Evolutionary conservation across 2,113 vertebrate species (phyloP).

Genomic region (Tetrao urogallus): DNA sequence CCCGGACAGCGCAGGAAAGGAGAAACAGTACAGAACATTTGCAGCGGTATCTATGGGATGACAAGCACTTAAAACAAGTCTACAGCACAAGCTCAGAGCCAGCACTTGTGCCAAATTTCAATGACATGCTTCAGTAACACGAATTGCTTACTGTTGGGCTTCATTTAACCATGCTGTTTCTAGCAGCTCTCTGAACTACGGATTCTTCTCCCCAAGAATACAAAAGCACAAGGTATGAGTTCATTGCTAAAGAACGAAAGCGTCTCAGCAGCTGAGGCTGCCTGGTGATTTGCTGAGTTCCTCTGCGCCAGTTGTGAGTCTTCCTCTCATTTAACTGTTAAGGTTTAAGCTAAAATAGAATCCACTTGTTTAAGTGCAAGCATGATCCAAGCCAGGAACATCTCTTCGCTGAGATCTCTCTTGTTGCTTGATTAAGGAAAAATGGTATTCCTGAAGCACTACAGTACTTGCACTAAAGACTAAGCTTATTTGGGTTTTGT

Average conservation of each 20-base stretch:
- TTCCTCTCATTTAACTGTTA: slow-evolving; percentile 48
- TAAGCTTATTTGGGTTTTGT: slow-evolving; percentile 17
- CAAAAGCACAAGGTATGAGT: slow-evolving; percentile 67
- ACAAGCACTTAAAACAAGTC: slow-evolving; percentile 67
- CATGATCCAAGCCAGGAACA: slow-evolving; percentile 3
- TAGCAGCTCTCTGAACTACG: slow-evolving; percentile 46
- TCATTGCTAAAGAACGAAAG: slow-evolving; percentile 69
- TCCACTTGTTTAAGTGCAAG: neutral
- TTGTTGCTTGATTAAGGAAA: neutral
- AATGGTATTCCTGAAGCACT: neutral
- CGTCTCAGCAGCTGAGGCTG: slow-evolving; percentile 48
- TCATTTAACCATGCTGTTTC: slow-evolving; percentile 47
- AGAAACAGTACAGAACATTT: slow-evolving; percentile 56
- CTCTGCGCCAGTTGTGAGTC: slow-evolving; percentile 30
- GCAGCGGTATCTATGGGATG: slow-evolving; percentile 51
- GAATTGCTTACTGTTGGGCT: slow-evolving; percentile 47
- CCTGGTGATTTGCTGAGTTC: slow-evolving; percentile 47
- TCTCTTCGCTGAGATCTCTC: neutral
- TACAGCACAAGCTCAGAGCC: neutral
- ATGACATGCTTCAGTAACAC: slow-evolving; percentile 48
- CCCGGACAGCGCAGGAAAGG: slow-evolving; percentile 64
- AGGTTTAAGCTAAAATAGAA: slow-evolving; percentile 18
- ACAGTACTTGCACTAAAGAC: slow-evolving; percentile 18
- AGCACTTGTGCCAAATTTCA: slow-evolving; percentile 17
- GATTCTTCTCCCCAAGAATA: slow-evolving; percentile 48